Evolutionary conservation across 1,140 invertebrate genomes (phyloP), one percentile per base, ranked within the genome.

Genomic region (Leptopilina clavipes): DNA sequence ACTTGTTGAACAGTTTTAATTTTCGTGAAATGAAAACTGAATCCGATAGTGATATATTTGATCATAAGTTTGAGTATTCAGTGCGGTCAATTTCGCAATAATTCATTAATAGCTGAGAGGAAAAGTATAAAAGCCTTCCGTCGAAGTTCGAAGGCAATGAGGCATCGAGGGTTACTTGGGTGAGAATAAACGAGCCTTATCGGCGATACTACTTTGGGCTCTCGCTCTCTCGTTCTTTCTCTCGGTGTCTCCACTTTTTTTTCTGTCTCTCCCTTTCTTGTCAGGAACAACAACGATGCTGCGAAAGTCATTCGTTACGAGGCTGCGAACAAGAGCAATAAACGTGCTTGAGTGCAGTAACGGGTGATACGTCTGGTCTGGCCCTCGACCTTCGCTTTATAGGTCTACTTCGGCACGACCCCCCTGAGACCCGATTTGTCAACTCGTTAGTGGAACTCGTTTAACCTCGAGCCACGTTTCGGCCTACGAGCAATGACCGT

Each of bases 361-460:
- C 87, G 87, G 81, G 78, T 86, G 83, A 85, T 87, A 84, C 83
- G 81, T 31, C 25, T 31, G 25, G 25, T 37, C 74, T 59, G 73
- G 80, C 80, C 78, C 80, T 85, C 86, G 87, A 89, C 85, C 87
- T 89, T 89, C 82, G 85, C 83, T 89, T 90, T 90, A 90, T 90
- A 89, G 88, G 87, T 89, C 86, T 89, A 83, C 84, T 88, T 85
- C 80, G 84, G 84, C 87, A 90, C 88, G 89, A 90, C 85, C 86
- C 89, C 86, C 89, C 79, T 80, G 89, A 89, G 89, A 90, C 86
- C 81, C 88, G 88, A 91, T 91, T 91, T 91, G 90, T 91, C 90
- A 91, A 91, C 89, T 89, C 89, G 90, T 89, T 91, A 91, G 89
- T 88, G 83, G 80, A 89, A 89, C 87, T 89, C 88, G 85, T 90